A percentile compares a stretch with the other conserved stretches of the same genome.
phyloP scores from a whole-genome alignment of 35 echinoderm and acorn worm genomes.

The Chiridota heheva region DNA sequence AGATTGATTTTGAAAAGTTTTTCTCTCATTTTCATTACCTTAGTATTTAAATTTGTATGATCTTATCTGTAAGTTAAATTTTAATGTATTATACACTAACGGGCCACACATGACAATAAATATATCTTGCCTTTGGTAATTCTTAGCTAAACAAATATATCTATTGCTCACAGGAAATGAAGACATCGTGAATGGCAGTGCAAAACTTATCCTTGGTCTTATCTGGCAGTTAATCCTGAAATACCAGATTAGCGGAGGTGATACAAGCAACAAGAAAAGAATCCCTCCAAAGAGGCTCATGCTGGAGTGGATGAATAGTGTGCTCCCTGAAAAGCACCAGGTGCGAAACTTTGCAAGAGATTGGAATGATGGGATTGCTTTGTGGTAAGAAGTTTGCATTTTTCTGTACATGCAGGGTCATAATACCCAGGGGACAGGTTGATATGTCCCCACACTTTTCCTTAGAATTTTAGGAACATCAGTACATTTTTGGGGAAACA shows the following conservation, averaged over 20 bases:
- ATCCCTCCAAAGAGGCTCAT: conserved; percentile 95
- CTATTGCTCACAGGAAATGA: conserved; percentile 80
- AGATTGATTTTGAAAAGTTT: too few species aligned
- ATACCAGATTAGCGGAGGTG: conserved; percentile 71
- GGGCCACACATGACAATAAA: too few species aligned
- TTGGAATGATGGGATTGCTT: conserved; percentile 91
- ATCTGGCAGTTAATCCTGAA: conserved; percentile 78
- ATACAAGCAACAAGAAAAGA: background rate
- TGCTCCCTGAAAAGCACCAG: conserved; percentile 47
- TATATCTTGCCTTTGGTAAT: too few species aligned
- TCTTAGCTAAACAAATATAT: too few species aligned
- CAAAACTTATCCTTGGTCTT: conserved; percentile 87
- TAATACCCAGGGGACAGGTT: background rate
- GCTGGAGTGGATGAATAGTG: conserved; percentile 79
- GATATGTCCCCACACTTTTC: too few species aligned
- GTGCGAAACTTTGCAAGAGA: conserved; percentile 85
- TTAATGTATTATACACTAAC: too few species aligned
- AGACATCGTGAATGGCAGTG: conserved; percentile 80
- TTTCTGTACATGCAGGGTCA: background rate
- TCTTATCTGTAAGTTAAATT: too few species aligned
- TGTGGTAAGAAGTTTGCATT: conserved; percentile 83
- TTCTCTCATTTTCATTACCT: too few species aligned
- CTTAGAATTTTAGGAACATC: too few species aligned
- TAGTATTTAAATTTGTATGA: too few species aligned
- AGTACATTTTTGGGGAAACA: too few species aligned